Evolutionary conservation across 2,797 vertebrate genomes (phyloP).

Genomic region (Centroberyx gerrardi): DNA sequence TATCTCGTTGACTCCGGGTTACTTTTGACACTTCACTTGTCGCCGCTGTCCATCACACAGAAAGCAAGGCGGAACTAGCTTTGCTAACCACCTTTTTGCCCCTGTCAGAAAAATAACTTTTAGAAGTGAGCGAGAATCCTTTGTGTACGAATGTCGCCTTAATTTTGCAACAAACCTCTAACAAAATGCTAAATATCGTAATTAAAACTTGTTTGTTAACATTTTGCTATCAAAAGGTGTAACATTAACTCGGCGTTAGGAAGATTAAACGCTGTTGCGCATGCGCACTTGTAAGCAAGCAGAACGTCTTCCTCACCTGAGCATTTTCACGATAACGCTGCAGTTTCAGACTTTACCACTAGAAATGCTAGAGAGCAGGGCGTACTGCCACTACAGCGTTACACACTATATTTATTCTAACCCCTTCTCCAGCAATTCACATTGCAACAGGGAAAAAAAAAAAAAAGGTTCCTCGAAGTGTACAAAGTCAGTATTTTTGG

Average conservation of each 20-base stretch:
- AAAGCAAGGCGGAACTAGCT: conserved; percentile 72
- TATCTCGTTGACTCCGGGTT: conserved; percentile 31
- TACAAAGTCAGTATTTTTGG: too few relatives aligned
- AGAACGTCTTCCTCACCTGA: conserved; percentile 20
- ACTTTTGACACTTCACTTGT: conserved; percentile 67
- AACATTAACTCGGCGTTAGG: conserved; percentile 35
- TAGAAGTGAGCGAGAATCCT: accelerated
- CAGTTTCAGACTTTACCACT: too few relatives aligned
- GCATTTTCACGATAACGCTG: too few relatives aligned
- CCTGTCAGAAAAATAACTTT: conserved; percentile 37
- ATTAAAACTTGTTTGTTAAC: conserved; percentile 30
- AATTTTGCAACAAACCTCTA: accelerated
- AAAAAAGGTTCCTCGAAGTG: background rate
- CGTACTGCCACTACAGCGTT: too few relatives aligned
- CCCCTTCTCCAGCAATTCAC: background rate
- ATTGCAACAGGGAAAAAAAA: background rate
- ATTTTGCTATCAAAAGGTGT: conserved; percentile 45
- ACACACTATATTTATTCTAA: too few relatives aligned
- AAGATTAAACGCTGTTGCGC: conserved; percentile 64
- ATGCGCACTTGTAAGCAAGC: conserved; percentile 47
- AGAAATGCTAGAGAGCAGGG: too few relatives aligned
- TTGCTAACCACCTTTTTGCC: conserved; percentile 31
- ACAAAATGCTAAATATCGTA: background rate
- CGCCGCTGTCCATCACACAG: conserved; percentile 50
- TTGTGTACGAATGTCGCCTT: accelerated